Percentiles rank a stretch among this genome's conserved stretches.
These are phyloP conservation scores for Clusia tigrina DNA, from an alignment of 2,888 invertebrate species.

Conservation along the genomic window DNA sequence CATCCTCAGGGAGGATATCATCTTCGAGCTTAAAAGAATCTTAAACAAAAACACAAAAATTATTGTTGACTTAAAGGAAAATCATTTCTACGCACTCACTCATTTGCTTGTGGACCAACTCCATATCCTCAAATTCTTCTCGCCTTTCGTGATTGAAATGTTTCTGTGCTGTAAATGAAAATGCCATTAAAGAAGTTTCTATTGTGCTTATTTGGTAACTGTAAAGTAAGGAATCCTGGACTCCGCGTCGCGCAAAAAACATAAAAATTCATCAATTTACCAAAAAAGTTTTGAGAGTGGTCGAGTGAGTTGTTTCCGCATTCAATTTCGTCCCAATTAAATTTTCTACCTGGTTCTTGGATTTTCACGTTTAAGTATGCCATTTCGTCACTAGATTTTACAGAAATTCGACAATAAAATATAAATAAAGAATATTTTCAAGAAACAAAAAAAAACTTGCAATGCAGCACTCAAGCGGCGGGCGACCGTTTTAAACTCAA, in stretches of 20 bases:
- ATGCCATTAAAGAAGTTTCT: constrained; percentile 23
- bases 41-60: not conserved
- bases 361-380: constrained; percentile 26
- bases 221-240: constrained; percentile 33
- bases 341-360: constrained; percentile 24
- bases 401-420: too few species aligned
- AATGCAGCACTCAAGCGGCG: too few species aligned
- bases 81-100: too few species aligned
- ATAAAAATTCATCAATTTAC: constrained; percentile 38
- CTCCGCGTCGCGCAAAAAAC: not conserved
- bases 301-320: constrained; percentile 52
- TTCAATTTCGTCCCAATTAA: constrained; percentile 58
- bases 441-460: not conserved
- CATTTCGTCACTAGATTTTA: too few species aligned
- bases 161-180: constrained; percentile 33
- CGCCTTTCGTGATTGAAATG: constrained; percentile 42
- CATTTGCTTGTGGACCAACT: constrained; percentile 34
- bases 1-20: not conserved
- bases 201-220: constrained; percentile 31
- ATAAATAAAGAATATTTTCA: not conserved
- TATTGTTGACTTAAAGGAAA: too few species aligned
- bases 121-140: constrained; percentile 32
- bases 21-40: not conserved
- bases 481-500: not conserved
- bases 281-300: constrained; percentile 55